A percentile compares a stretch with the other conserved stretches of the same genome.
These are phyloP conservation scores for Chrysina gloriosa DNA, from an alignment of 2,888 invertebrate species.

Conservation along the genomic window DNA sequence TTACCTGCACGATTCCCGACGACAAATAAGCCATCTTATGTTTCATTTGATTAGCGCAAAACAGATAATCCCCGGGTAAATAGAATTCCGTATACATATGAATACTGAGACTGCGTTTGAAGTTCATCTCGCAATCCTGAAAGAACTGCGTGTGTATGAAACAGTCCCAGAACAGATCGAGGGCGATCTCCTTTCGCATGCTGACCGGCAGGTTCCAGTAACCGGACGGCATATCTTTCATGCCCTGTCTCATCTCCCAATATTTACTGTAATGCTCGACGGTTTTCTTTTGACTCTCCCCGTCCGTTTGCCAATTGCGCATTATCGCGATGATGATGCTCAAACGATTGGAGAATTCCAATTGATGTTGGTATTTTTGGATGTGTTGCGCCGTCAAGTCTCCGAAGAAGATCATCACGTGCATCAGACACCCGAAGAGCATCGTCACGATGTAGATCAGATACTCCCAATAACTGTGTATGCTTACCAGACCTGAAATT, in stretches of 20 bases:
- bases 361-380: conserved; percentile 44
- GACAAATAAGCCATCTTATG: conserved; percentile 68
- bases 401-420: conserved; percentile 47
- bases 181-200: conserved; percentile 67
- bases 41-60: conserved; percentile 66
- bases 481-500: conserved; percentile 41
- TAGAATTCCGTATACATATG: conserved; percentile 68
- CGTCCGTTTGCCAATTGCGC: conserved; percentile 41
- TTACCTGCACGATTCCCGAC: conserved; percentile 67
- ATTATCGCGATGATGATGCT: conserved; percentile 39
- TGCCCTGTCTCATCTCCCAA: conserved; percentile 68
- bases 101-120: conserved; percentile 65
- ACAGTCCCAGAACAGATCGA: conserved; percentile 68
- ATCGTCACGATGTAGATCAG: conserved; percentile 41
- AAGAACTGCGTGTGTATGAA: conserved; percentile 68
- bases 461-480: conserved; percentile 37
- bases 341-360: conserved; percentile 44
- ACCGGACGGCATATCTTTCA: conserved; percentile 64
- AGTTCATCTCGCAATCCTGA: conserved; percentile 66
- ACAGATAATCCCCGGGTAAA: conserved; percentile 68
- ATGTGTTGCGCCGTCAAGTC: conserved; percentile 46
- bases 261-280: conserved; percentile 66
- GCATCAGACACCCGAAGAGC: conserved; percentile 45
- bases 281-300: conserved; percentile 38
- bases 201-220: conserved; percentile 65